Evolutionary conservation across 1,140 invertebrate genomes (phyloP), one percentile per base, ranked within the genome.

Genomic region (Monochamus saltuarius): DNA sequence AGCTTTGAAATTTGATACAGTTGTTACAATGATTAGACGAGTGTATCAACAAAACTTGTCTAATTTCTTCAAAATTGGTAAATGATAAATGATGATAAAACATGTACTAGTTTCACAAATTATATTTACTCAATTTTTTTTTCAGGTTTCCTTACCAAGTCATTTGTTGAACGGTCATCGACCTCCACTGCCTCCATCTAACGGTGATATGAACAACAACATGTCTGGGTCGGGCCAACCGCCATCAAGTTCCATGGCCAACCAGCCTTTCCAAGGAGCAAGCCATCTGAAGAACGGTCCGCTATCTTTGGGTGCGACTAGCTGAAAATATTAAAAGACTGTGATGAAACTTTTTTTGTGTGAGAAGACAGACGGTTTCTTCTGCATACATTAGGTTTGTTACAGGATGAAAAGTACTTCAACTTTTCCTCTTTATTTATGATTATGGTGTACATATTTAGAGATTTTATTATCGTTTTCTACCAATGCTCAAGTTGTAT

Each of bases 161-260:
- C 75, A 77, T 47, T 57, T 77, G 57, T 70, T 77, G 63, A 77
- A 77, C 61, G 75, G 75, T 1, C 72, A 75, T 43, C 59, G 73
- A 51, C 66, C 71, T 36, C 64, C 69, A 7, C 40, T 73, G 35
- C 70, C 73, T 16, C 65, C 72, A 37, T 67, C 73, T 22, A 74
- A 72, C 56, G 74, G 74, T 47, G 74, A 77, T 59, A 61, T 74
- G 38, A 75, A 77, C 66, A 76, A 76, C 56, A 77, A 77, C 54
- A 77, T 75, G 72, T 73, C 73, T 11, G 69, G 67, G 37, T 67
- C 69, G 7, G 68, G 70, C 36, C 71, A 73, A 56, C 66, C 65
- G n/a, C 67, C 72, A 4, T 65, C 68, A 7, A 69, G 64, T 56
- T 68, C 71, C 8, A 70, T 74, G 54, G 57, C 68, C 1, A 68